Conservation (phyloP, 2,888 invertebrate species). For the Pristionchus japonicus region DNA sequence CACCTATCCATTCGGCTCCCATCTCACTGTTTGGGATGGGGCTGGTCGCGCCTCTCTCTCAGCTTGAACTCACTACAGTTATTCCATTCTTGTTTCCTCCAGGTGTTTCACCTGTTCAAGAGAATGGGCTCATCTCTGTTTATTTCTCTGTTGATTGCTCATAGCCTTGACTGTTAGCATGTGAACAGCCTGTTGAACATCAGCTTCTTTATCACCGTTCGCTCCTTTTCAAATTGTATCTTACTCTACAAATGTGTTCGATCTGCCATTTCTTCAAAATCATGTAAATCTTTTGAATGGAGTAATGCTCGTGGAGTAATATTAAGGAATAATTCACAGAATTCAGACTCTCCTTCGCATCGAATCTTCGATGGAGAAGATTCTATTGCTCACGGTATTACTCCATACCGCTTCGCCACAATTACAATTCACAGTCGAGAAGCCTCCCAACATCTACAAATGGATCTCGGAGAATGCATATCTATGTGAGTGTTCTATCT, state of each 20-base stretch:
- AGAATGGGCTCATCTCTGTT: not conserved
- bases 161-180: not conserved
- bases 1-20: conserved; percentile 1
- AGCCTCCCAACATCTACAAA: conserved; percentile 68
- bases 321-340: not conserved
- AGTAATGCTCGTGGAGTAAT: no score
- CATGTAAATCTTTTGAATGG: no score
- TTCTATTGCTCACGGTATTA: not conserved
- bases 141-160: not conserved
- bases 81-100: not conserved
- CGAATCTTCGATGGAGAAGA: conserved; percentile 34
- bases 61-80: conserved; percentile 7
- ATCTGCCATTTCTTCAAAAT: no score
- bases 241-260: no score
- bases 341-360: not conserved
- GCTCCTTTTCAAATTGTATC: no score
- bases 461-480: conserved; percentile 73
- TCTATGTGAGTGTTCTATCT: conserved; percentile 62
- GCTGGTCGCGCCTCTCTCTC: conserved; percentile 1
- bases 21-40: conserved; percentile 17
- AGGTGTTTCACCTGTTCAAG: not conserved
- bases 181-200: not conserved
- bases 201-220: not conserved
- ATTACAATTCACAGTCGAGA: not conserved
- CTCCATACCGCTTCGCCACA: not conserved